These are phyloP conservation scores for Cremastinae sp. DNA, from an alignment of 2,888 invertebrate genomes.

Conservation along the genomic window DNA sequence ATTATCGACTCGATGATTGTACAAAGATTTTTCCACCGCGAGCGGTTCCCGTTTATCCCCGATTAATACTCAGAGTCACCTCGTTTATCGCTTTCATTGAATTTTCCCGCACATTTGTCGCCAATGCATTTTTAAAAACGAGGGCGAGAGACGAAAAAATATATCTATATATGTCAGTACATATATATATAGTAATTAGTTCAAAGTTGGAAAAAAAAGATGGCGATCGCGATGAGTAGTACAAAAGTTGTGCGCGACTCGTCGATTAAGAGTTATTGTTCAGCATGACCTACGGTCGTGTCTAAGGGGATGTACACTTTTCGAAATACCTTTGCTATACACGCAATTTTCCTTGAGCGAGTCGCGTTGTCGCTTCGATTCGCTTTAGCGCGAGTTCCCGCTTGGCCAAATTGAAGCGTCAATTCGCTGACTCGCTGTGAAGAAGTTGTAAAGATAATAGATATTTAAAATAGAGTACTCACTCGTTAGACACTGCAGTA, in stretches of 20 bases:
- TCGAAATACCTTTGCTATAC: too few species aligned
- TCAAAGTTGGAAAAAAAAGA: conserved; percentile 22
- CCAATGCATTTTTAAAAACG: background rate
- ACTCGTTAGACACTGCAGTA: too few species aligned
- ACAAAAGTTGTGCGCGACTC: conserved; percentile 15
- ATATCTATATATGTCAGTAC: background rate
- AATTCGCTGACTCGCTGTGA: too few species aligned
- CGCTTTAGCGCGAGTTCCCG: too few species aligned
- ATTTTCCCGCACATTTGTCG: background rate
- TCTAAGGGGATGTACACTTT: too few species aligned
- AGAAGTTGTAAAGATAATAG: too few species aligned
- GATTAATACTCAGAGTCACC: background rate
- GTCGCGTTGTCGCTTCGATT: too few species aligned
- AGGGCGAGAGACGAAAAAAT: conserved; percentile 18
- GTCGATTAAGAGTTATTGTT: background rate
- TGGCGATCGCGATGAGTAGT: conserved; percentile 12
- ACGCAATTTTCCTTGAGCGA: too few species aligned
- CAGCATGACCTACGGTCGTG: too few species aligned
- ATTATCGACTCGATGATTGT: conserved; percentile 64
- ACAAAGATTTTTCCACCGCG: conserved; percentile 71
- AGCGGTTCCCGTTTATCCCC: conserved; percentile 16
- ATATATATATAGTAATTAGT: conserved; percentile 28
- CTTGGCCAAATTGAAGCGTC: too few species aligned
- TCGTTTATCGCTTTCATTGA: background rate
- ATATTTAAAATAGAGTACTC: too few species aligned